Evolutionary conservation across 2,888 invertebrate species (phyloP).

Genomic region (Nymphalis polychloros): DNA sequence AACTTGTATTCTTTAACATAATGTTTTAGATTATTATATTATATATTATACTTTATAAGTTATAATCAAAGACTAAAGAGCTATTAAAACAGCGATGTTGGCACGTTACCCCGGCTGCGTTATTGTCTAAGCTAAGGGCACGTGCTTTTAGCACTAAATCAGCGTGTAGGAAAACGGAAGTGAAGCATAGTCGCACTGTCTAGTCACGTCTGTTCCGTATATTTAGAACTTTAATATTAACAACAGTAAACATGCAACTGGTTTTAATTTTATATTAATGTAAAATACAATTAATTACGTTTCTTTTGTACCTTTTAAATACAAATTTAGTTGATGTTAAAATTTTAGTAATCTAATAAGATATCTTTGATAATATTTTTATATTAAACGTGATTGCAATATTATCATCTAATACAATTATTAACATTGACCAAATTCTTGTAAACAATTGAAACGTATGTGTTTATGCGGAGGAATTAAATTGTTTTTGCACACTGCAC

Average conservation of each 20-base stretch:
- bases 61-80: conserved; percentile 58
- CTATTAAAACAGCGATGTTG: conserved; percentile 66
- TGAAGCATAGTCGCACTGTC: neutral
- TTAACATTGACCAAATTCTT: no score
- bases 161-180: conserved; percentile 12
- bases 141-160: conserved; percentile 14
- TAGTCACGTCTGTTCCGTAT: conserved; percentile 7
- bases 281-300: no score
- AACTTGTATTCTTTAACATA: neutral
- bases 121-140: conserved; percentile 57
- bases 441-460: no score
- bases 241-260: neutral
- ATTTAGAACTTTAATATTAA: neutral
- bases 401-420: no score
- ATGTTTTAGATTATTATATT: conserved; percentile 57
- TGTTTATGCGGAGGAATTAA: conserved; percentile 37
- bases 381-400: no score
- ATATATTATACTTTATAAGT: conserved; percentile 56
- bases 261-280: no score
- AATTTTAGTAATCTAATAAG: no score
- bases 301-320: no score
- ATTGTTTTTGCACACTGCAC: conserved; percentile 71
- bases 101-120: conserved; percentile 53
- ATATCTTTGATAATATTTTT: no score
- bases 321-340: no score